Conservation (phyloP, 1,140 invertebrate genomes). For the Babylonia areolata region DNA sequence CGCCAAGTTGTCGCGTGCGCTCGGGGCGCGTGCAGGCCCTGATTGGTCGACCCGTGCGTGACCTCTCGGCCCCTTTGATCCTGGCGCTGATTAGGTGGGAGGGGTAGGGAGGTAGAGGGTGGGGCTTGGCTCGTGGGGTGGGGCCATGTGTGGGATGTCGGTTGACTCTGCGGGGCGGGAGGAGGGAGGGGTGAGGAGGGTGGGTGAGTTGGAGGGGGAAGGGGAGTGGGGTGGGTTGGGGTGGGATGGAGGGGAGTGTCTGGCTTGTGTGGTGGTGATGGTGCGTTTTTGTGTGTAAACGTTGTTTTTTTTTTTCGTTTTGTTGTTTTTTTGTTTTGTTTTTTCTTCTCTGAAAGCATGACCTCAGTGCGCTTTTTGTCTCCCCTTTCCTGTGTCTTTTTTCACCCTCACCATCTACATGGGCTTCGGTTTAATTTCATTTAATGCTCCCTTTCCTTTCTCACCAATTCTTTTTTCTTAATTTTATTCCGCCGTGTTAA, state of each 20-base stretch:
- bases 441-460: too few species aligned
- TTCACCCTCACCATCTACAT: not conserved
- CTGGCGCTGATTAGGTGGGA: not conserved
- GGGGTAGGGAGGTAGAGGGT: not conserved
- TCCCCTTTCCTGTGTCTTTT: not conserved
- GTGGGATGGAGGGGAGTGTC: too few species aligned
- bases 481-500: too few species aligned
- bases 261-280: too few species aligned
- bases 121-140: conserved; percentile 13
- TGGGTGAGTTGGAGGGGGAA: not conserved
- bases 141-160: not conserved
- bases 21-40: not conserved
- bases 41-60: conserved; percentile 15
- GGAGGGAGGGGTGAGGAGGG: not conserved
- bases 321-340: too few species aligned
- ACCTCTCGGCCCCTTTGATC: conserved; percentile 12
- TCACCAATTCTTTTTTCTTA: too few species aligned
- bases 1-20: not conserved
- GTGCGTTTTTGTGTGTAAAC: not conserved
- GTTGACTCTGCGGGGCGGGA: not conserved
- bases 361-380: not conserved
- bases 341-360: too few species aligned
- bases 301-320: too few species aligned
- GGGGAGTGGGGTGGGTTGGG: not conserved
- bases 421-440: too few species aligned